Base-by-base conservation (phyloP, 2,113 vertebrate species). In the Erythrocercus mccallii region DNA sequence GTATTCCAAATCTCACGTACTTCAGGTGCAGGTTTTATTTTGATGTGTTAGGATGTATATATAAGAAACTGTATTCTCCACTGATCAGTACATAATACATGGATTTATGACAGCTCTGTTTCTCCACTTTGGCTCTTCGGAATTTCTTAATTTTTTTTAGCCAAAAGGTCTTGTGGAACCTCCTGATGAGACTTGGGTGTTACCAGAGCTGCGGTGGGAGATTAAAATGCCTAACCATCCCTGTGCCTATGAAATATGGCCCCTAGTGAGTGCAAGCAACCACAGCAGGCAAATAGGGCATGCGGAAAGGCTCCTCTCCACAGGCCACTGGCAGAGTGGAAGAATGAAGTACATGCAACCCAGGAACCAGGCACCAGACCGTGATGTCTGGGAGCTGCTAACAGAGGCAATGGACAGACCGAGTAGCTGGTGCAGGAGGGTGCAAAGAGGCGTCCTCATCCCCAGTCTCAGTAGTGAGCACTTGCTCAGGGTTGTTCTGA, bases 1-100 rank as follows among this genome's bases (percentile, higher is more conserved):
- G 1, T 80, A 5, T 20, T 86, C 15, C 27, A n/a, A 53, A 31
- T 21, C 22, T 80, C 35, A 44, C 0, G 4, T 9, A 31, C 18
- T 91, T 81, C 19, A 58, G 53, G 35, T 48, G 11, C 48, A 60
- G 12, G 35, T 66, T 94, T 94, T n/a, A n/a, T 70, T 86, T 74
- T 66, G 47, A 11, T 4, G 0, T 40, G 8, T 72, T 80, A 28
- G 53, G 37, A 24, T 57, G 13, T 10, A 6, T 48, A 4, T 57
- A 5, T 31, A 79, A 48, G 37, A 60, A 94, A 9, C 28, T 21
- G 13, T 48, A 12, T 77, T 82, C n/a, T 90, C 14, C 6, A 2
- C 11, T 37, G 48, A 11, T 44, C 5, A 38, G 12, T 81, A 17
- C 30, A 1, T 54, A 15, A 21, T 64, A 11, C 10, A 11, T 5